Percentiles rank a stretch among this genome's conserved stretches.
phyloP scores from a whole-genome alignment of 2,797 vertebrate genomes.

The Distichodus sexfasciatus region DNA sequence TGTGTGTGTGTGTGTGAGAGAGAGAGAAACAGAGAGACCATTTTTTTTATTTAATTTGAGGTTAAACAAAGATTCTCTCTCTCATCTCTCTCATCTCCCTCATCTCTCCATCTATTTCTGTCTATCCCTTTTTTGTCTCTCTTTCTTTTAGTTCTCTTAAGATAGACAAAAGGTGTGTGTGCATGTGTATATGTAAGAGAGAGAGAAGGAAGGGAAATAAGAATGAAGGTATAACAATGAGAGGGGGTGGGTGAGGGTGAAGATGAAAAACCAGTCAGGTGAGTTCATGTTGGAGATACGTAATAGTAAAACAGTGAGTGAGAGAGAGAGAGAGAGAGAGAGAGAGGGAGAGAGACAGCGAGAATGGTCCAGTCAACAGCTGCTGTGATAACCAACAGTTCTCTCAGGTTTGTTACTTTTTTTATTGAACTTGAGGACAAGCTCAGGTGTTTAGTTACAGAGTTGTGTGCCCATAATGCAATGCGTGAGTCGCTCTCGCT shows the following conservation, averaged over 20 bases:
- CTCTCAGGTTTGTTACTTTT: neutral
- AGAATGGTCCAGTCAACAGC: slow-evolving; percentile 4
- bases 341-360: slow-evolving; percentile 1
- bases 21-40: too few relatives aligned
- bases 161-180: slow-evolving; percentile 55
- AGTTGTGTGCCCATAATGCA: too few relatives aligned
- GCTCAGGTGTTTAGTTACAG: neutral
- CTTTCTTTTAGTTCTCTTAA: too few relatives aligned
- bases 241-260: slow-evolving; percentile 45
- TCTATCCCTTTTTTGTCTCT: too few relatives aligned
- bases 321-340: slow-evolving; percentile 40
- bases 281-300: slow-evolving; percentile 69
- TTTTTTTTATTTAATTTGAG: too few relatives aligned
- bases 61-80: too few relatives aligned
- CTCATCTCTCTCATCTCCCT: too few relatives aligned
- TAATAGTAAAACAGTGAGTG: slow-evolving; percentile 67
- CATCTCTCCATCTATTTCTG: too few relatives aligned
- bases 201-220: slow-evolving; percentile 38
- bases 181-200: slow-evolving; percentile 28
- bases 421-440: neutral
- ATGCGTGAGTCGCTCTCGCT: neutral
- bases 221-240: slow-evolving; percentile 43
- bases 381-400: slow-evolving; percentile 9
- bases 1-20: too few relatives aligned
- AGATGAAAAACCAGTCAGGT: slow-evolving; percentile 74